Base-by-base conservation (phyloP, 2,888 invertebrate species). In the Lasioglossum malachurum region DNA sequence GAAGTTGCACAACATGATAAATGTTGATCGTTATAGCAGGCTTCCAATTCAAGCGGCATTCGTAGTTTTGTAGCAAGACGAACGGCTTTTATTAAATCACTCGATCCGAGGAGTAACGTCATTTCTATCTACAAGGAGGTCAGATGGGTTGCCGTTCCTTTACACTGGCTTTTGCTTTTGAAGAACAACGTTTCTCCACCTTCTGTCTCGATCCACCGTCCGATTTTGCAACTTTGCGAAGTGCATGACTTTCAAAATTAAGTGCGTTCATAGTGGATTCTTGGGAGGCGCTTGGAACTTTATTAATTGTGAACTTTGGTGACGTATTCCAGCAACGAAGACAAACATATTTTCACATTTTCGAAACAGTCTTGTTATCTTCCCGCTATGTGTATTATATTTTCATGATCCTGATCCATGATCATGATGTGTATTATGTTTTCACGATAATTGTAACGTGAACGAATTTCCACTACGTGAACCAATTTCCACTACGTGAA, bases 31-130 rank as follows among this genome's bases (percentile, higher is more conserved):
- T 69, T n/a, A 53, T 23, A 27, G 72, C 75, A 38, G 16, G 60
- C 76, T 86, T 86, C 78, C 77, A 82, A 86, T 57, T 72, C 60
- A 77, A 75, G n/a, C 69, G 67, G 71, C 23, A 67, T 78, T 78
- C 64, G 64, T 31, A 44, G 67, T 27, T 80, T 78, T 73, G 78
- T 75, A 69, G 38, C 73, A n/a, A 35, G 78, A 31, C 73, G 80
- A 77, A 77, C 75, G 79, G 57, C 69, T 82, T 72, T 86, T 88
- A 89, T 89, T 84, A 80, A 81, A 90, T 89, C 81, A 84, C 79
- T 86, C 31, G 78, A 44, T 78, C 27, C 80, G 73, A n/a, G 74
- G 76, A 64, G 77, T 83, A 90, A 89, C 60, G 49, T 87, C 75
- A 38, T 90, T 89, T 88, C 79, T 67, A 74, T 80, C 82, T 73